Conservation (phyloP, 2,113 vertebrate species). For the Miniopterus natalensis region DNA sequence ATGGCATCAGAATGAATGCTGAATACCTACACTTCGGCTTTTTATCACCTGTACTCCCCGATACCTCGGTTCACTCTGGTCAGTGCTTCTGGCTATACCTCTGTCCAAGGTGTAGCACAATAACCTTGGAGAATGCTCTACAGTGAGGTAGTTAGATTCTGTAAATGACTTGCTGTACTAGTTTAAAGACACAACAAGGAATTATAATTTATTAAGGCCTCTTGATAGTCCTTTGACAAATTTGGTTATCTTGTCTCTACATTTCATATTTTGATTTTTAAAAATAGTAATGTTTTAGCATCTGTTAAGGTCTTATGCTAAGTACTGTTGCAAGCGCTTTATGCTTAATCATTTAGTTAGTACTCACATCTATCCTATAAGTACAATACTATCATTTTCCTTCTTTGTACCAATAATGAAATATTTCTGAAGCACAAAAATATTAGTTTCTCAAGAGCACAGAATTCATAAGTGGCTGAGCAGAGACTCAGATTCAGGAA, state of each 20-base stretch:
- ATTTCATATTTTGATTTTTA: conserved; percentile 18
- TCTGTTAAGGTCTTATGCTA: not conserved
- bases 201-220: not conserved
- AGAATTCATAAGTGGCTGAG: not conserved
- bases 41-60: not conserved
- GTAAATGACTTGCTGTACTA: conserved; percentile 25
- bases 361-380: not conserved
- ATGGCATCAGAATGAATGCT: not conserved
- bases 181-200: not conserved
- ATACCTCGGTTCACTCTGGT: not conserved
- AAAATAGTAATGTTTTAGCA: conserved; percentile 37
- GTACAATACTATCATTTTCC: not conserved
- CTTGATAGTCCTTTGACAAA: conserved; percentile 41
- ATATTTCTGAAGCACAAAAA: not conserved
- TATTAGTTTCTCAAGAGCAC: not conserved
- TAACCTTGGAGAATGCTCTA: conserved; percentile 20
- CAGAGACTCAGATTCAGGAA: not conserved
- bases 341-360: not conserved
- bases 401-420: not conserved
- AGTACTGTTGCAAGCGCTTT: not conserved
- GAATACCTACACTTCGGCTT: not conserved
- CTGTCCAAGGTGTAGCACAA: not conserved
- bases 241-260: not conserved
- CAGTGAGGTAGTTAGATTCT: not conserved
- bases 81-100: not conserved